Conservation (phyloP, 2,888 invertebrate genomes). For the Lasioglossum lativentre region DNA sequence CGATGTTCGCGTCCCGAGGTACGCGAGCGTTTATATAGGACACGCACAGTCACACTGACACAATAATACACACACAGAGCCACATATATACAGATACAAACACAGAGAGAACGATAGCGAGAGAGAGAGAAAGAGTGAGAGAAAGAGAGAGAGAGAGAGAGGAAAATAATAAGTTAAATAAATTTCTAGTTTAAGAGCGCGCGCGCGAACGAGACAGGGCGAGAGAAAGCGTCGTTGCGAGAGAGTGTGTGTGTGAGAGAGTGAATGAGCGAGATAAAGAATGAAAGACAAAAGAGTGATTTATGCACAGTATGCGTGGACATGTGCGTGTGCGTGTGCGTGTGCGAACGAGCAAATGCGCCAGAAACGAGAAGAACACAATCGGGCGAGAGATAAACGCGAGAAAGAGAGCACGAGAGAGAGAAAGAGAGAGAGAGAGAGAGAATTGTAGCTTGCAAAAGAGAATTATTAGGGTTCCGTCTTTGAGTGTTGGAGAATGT, state of each 20-base stretch:
- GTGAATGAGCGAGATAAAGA: background rate
- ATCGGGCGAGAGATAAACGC: background rate
- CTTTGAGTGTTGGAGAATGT: conserved; percentile 78
- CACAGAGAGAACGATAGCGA: conserved; percentile 2
- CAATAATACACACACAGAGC: background rate
- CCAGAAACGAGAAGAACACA: conserved; percentile 9
- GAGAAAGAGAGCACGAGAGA: conserved; percentile 18
- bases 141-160: background rate
- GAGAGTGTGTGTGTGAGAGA: background rate
- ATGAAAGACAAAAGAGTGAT: conserved; percentile 2
- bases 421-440: conserved; percentile 26
- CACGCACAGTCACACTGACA: conserved; percentile 10
- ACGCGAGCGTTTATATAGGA: conserved; percentile 56
- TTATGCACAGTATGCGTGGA: conserved; percentile 28
- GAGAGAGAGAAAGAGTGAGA: background rate
- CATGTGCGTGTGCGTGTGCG: conserved; percentile 35
- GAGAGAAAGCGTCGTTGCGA: conserved; percentile 3
- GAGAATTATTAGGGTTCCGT: conserved; percentile 75
- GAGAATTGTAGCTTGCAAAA: conserved; percentile 40
- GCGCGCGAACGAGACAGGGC: conserved; percentile 7
- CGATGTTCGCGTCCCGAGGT: conserved; percentile 30
- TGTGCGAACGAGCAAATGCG: conserved; percentile 27
- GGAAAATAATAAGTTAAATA: conserved; percentile 23
- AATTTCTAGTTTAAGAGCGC: conserved; percentile 35
- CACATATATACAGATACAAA: background rate